Evolutionary conservation across 53 echinoderm and acorn worm species (phyloP).

Genomic region (Holothuria scabra): DNA sequence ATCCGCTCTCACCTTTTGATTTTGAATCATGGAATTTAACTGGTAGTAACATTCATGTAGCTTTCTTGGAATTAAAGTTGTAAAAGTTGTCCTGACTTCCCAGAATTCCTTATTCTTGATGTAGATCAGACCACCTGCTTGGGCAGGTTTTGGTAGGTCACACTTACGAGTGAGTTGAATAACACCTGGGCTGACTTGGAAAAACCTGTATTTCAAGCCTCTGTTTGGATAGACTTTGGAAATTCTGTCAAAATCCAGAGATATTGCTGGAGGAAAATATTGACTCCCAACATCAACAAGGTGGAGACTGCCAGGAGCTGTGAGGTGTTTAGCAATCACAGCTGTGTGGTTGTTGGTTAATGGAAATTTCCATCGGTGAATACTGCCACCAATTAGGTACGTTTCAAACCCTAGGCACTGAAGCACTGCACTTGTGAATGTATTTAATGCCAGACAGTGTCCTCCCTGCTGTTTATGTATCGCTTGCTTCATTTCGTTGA

Average conservation of each 20-base stretch:
- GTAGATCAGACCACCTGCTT: background rate
- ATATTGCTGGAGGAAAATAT: background rate
- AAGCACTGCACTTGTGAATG: slow-evolving; percentile 6
- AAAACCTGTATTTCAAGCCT: slow-evolving; percentile 6
- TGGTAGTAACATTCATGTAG: background rate
- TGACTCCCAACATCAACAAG: slow-evolving; percentile 11
- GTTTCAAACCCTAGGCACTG: slow-evolving; percentile 21
- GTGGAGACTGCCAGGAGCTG: background rate
- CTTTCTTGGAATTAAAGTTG: background rate
- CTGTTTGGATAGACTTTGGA: background rate
- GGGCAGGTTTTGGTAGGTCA: background rate
- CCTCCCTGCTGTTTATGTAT: slow-evolving; percentile 12
- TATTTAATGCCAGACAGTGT: slow-evolving; percentile 1
- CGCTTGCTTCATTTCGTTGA: background rate
- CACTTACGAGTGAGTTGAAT: background rate
- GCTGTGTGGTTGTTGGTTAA: background rate
- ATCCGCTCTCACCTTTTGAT: background rate
- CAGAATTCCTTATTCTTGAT: slow-evolving; percentile 1
- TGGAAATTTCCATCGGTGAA: background rate
- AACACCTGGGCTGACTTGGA: slow-evolving; percentile 23
- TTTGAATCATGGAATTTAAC: background rate
- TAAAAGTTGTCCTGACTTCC: background rate
- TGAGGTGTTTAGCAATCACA: background rate
- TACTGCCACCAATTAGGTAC: slow-evolving; percentile 2
- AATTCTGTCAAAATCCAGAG: background rate